Conservation (phyloP, 1,140 invertebrate genomes). For the Drosophila pruinosa region DNA sequence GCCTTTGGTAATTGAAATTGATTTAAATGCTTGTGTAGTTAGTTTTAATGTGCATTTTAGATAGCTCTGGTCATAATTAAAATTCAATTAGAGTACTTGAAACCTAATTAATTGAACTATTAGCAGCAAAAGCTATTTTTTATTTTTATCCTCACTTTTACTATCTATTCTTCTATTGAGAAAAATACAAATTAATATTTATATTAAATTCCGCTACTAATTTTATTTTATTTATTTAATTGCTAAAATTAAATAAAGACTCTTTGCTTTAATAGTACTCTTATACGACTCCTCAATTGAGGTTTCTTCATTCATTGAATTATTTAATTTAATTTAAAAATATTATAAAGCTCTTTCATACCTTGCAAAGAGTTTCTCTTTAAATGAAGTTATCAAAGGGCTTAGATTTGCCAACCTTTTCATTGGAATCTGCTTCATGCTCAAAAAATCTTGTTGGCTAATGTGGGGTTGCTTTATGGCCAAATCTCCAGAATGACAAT, state of each 20-base stretch:
- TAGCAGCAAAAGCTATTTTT: not conserved
- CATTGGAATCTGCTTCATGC: not conserved
- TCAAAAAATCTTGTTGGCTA: conserved; percentile 6
- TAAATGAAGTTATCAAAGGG: not conserved
- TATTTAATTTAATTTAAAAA: too few species aligned
- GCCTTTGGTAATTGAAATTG: conserved; percentile 2
- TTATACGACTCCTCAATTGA: too few species aligned
- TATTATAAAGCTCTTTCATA: too few species aligned
- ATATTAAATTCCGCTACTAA: too few species aligned
- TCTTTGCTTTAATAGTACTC: too few species aligned
- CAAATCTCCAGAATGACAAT: conserved; percentile 2
- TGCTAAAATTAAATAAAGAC: too few species aligned
- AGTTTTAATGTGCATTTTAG: not conserved
- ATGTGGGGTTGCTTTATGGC: conserved; percentile 7
- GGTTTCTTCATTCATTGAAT: too few species aligned
- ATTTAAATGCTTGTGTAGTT: not conserved
- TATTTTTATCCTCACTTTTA: too few species aligned
- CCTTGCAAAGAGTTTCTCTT: too few species aligned
- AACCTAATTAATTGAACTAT: not conserved
- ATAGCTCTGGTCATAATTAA: not conserved
- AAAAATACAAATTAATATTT: too few species aligned
- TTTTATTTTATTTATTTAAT: too few species aligned
- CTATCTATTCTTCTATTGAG: too few species aligned
- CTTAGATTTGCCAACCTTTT: not conserved
- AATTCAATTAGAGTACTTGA: not conserved